These are phyloP conservation scores for Hyles vespertilio DNA, from an alignment of 1,140 invertebrate species.

Conservation along the genomic window DNA sequence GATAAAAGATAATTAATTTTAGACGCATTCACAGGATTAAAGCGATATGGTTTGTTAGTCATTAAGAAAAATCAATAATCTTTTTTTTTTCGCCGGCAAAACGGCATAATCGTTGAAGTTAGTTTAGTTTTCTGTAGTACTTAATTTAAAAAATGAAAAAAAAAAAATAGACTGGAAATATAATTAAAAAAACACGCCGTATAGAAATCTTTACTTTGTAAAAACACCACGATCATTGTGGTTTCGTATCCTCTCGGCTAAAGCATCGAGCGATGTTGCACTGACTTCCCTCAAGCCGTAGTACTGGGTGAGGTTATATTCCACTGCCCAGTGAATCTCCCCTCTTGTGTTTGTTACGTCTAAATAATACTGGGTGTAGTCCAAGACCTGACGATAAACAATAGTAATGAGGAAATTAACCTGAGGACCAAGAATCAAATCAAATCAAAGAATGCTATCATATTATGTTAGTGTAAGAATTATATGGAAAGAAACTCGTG, in stretches of 20 bases:
- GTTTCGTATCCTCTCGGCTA: constrained; percentile 80
- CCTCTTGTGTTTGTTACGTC: constrained; percentile 86
- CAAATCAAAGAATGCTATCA: background rate
- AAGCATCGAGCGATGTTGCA: constrained; percentile 82
- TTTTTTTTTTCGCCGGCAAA: no score
- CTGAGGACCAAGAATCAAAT: background rate
- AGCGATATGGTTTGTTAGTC: no score
- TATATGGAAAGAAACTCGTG: no score
- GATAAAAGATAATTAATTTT: constrained; percentile 5
- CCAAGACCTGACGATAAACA: constrained; percentile 80
- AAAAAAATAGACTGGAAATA: background rate
- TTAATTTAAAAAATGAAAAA: background rate
- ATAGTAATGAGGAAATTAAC: background rate
- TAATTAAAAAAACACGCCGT: no score
- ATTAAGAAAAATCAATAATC: no score
- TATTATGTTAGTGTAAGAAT: no score
- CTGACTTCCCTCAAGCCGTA: constrained; percentile 84
- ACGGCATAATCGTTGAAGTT: no score
- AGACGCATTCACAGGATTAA: background rate
- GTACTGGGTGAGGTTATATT: constrained; percentile 88
- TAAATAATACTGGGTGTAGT: constrained; percentile 93
- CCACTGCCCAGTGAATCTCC: constrained; percentile 84
- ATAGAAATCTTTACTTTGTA: constrained; percentile 42
- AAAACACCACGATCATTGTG: constrained; percentile 47
- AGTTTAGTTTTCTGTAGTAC: no score